Base-by-base conservation (phyloP, 23 tunicate genomes). In the Aplidium turbinatum region DNA sequence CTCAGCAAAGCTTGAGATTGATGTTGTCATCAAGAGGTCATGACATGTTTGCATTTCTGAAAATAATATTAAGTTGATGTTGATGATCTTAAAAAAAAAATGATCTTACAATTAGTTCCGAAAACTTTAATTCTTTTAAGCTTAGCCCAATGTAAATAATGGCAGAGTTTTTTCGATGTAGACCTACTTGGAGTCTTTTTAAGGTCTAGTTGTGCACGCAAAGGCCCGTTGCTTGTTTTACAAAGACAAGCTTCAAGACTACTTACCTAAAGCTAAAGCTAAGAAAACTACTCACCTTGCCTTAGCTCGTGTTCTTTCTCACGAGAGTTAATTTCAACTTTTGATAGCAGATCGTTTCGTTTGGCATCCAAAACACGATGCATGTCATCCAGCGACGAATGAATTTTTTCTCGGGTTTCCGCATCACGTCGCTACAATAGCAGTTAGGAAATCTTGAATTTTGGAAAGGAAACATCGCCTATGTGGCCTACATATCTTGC, bases 351-450 rank as follows among this genome's bases (percentile, higher is more conserved):
- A 31, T 78, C 84, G 74, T 71, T 78, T 71, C 92, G 57, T 64
- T 85, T 85, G 38, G 73, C 73, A 36, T 85, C 92, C 47, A 85
- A 58, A 31, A 71, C 11, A 35, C 82, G 77, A 63, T 85, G 82
- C 75, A 85, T 78, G 68, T 69, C 92, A 47, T 85, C 92, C 7
- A 85, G 80, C 27, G 92, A 63, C 6, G 84, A 35, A 29, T 85
- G 92, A 58, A 85, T 78, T 35, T 68, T 64, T 20, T 78, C 84
- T 0, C 92, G 74, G 2, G 77, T 58, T 13, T 57, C 75, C 27
- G 92, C 61, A 23, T 84, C 82, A 40, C 79, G 47, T 26, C 72
- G 70, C 90, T 84, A 38, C 6, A 30, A 30, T 5, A 25, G 4
- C n/a, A n/a, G n/a, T n/a, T n/a, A n/a, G n/a, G n/a, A n/a, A n/a